A percentile compares a stretch with the other conserved stretches of the same genome.
Conservation (phyloP, 1,140 invertebrate species). For the Scaptomyza hsui region DNA sequence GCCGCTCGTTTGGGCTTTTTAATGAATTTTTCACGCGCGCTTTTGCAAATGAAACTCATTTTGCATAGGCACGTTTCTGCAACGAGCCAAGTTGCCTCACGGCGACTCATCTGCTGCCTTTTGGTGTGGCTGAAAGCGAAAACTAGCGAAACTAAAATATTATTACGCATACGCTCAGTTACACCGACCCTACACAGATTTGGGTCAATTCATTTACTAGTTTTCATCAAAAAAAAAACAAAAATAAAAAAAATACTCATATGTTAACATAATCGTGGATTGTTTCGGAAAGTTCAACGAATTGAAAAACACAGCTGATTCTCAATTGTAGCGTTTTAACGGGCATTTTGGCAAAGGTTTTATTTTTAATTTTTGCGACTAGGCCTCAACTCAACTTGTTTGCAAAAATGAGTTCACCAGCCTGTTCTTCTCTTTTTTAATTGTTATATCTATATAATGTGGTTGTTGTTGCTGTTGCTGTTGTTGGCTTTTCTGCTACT, state of each 20-base stretch:
- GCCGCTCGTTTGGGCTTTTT: conserved; percentile 59
- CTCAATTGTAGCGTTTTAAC: conserved; percentile 32
- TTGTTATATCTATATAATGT: conserved; percentile 53
- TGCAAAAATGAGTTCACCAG: conserved; percentile 74
- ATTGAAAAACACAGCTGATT: conserved; percentile 40
- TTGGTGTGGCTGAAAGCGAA: conserved; percentile 69
- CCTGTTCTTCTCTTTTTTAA: conserved; percentile 71
- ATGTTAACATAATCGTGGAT: background rate
- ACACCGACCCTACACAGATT: conserved; percentile 50
- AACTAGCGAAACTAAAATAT: conserved; percentile 79
- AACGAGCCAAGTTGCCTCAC: conserved; percentile 13
- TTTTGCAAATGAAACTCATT: conserved; percentile 80
- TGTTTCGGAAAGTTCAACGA: conserved; percentile 61
- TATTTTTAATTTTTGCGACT: conserved; percentile 17
- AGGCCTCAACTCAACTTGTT: conserved; percentile 26
- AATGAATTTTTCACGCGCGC: conserved; percentile 80
- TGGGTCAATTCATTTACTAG: conserved; percentile 67
- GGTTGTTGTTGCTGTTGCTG: conserved; percentile 31
- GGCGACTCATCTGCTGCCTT: conserved; percentile 12
- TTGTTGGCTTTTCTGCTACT: conserved; percentile 3
- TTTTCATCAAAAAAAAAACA: background rate
- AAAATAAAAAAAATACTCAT: conserved; percentile 1
- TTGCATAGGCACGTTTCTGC: conserved; percentile 75
- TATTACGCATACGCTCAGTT: conserved; percentile 77
- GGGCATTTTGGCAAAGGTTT: conserved; percentile 41